Base-by-base conservation (phyloP, 2,797 vertebrate genomes). In the Garrulus glandarius region DNA sequence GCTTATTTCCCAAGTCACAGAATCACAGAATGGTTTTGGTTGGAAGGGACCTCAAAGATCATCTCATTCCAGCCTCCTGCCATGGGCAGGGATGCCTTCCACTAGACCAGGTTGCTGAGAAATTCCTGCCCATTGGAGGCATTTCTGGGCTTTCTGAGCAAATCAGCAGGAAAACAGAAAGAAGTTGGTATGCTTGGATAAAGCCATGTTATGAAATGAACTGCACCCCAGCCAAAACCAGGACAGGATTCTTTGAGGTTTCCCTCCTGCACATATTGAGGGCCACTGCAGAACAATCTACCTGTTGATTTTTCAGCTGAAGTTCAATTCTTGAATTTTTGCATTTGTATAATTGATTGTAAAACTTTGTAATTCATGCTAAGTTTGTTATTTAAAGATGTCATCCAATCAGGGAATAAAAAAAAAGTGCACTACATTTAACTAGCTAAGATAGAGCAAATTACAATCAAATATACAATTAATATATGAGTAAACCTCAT, bases 391-490 rank as follows among this genome's bases (percentile, higher is more conserved):
- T 96, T 96, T 95, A 94, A 96, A 93, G 91, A 81, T 81, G 57
- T 44, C 82, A 85, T 89, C 91, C 95, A 96, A 95, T 96, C 95
- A 97, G 50, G 32, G 49, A 80, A 80, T 82, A 47, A 50, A 88
- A 90, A 64, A 95, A 86, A 86, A 80, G 26, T 92, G 75, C 65
- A 85, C 60, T 78, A 71, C 50, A 89, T 91, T 96, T 96, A 92
- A 87, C 81, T 83, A 91, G 41, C 74, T 85, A 85, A 94, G 89
- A 94, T 72, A 82, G 69, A 57, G 19, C 1, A 63, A 95, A 94
- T 96, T 97, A 96, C 91, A 97, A 96, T 96, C 95, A 96, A 93
- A 95, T 93, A 93, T 75, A 95, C 87, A 86, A 96, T 96, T 96
- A 96, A 96, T 96, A 85, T 61, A 87, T 71, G 79, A 96, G 82